Evolutionary conservation across 2,797 vertebrate genomes (phyloP).

Genomic region (Pangasius sanitwongsei): DNA sequence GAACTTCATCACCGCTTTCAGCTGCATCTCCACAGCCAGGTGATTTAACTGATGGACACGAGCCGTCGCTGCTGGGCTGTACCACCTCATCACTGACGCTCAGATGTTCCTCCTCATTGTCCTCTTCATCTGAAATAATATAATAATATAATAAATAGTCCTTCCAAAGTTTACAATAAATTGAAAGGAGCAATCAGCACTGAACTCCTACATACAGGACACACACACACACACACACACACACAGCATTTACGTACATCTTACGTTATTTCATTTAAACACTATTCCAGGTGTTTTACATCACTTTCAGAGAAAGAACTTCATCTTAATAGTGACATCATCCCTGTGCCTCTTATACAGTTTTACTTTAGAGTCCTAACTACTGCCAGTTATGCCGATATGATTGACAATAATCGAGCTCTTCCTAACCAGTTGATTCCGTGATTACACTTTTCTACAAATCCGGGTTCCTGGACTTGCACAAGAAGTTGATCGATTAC

Average conservation of each 20-base stretch:
- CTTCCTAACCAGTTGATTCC: too few relatives aligned
- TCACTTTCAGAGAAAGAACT: too few relatives aligned
- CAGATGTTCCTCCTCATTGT: conserved; percentile 42
- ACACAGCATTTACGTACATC: background rate
- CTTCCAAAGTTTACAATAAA: background rate
- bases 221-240: background rate
- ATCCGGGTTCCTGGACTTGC: too few relatives aligned
- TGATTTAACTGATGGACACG: conserved; percentile 37
- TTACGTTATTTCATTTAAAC: background rate
- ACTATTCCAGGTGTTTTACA: background rate
- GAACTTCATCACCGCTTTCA: conserved; percentile 51
- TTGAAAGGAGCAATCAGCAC: background rate
- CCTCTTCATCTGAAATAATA: conserved; percentile 60
- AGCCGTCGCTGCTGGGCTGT: conserved; percentile 52
- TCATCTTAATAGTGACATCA: too few relatives aligned
- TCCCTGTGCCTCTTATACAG: too few relatives aligned
- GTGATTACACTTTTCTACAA: too few relatives aligned
- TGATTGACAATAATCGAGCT: too few relatives aligned
- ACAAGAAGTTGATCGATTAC: too few relatives aligned
- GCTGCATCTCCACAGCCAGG: conserved; percentile 45
- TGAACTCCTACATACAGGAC: background rate
- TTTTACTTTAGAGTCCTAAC: too few relatives aligned
- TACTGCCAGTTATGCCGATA: too few relatives aligned
- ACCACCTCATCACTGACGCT: conserved; percentile 43
- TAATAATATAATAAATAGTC: background rate